Percentiles rank a stretch among this genome's conserved stretches.
Conservation (phyloP, 2,888 invertebrate species). For the Macrosoma leucophasiata region DNA sequence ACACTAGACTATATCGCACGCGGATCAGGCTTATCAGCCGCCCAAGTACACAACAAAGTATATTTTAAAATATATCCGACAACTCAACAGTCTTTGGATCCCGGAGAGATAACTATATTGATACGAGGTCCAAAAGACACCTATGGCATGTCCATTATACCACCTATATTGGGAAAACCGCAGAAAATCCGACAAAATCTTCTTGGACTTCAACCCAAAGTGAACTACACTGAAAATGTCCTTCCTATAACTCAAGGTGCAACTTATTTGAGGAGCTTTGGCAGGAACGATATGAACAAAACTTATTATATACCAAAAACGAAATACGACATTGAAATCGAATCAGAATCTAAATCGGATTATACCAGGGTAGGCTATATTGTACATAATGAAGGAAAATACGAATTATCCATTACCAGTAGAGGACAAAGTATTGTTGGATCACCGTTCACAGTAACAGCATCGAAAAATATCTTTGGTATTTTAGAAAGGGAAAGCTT, state of each 20-base stretch:
- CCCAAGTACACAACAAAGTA: slow-evolving; percentile 72
- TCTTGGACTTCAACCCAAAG: slow-evolving; percentile 52
- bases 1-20: slow-evolving; percentile 74
- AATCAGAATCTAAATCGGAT: slow-evolving; percentile 58
- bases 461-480: slow-evolving; percentile 51
- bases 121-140: slow-evolving; percentile 67
- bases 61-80: slow-evolving; percentile 77
- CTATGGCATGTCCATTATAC: slow-evolving; percentile 59
- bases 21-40: slow-evolving; percentile 77
- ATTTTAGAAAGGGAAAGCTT: slow-evolving; percentile 54
- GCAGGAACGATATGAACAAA: slow-evolving; percentile 64
- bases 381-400: slow-evolving; percentile 69
- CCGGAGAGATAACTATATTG: slow-evolving; percentile 63
- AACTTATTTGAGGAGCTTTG: slow-evolving; percentile 58
- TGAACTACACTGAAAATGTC: slow-evolving; percentile 51
- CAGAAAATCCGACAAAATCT: slow-evolving; percentile 63
- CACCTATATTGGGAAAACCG: slow-evolving; percentile 64
- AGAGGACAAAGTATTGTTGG: slow-evolving; percentile 74
- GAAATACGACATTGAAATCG: slow-evolving; percentile 70
- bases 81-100: slow-evolving; percentile 62
- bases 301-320: slow-evolving; percentile 65
- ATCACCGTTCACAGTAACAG: slow-evolving; percentile 75
- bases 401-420: slow-evolving; percentile 74
- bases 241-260: slow-evolving; percentile 64
- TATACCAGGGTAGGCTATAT: slow-evolving; percentile 70